These are phyloP conservation scores for Drosophila baimaii DNA, from an alignment of 1,140 invertebrate species.

Conservation along the genomic window DNA sequence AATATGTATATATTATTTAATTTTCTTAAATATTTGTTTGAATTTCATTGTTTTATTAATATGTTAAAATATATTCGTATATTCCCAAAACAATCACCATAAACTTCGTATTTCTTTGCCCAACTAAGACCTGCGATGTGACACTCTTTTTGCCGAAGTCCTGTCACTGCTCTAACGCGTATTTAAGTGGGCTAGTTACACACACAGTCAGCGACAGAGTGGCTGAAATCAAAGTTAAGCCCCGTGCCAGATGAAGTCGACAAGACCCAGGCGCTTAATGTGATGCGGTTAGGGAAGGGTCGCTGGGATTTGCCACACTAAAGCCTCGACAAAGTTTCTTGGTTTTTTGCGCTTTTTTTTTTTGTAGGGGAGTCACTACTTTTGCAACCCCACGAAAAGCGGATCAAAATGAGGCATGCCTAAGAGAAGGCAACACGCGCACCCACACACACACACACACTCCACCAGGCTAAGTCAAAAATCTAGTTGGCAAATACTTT, in stretches of 20 bases:
- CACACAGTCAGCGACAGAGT: conserved; percentile 23
- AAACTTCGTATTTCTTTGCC: not conserved
- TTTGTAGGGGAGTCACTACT: conserved; percentile 26
- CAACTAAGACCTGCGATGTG: conserved; percentile 13
- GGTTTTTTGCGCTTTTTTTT: conserved; percentile 11
- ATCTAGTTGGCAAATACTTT: conserved; percentile 81
- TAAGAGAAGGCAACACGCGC: conserved; percentile 33
- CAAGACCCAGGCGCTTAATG: conserved; percentile 54
- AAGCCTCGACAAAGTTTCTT: conserved; percentile 33
- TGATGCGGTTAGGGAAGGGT: conserved; percentile 57
- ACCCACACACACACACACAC: too few relatives aligned
- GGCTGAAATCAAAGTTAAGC: conserved; percentile 52
- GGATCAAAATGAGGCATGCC: conserved; percentile 44
- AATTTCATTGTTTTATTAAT: not conserved
- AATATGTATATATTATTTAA: not conserved
- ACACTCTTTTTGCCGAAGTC: conserved; percentile 40
- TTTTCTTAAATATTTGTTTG: not conserved
- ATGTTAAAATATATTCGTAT: not conserved
- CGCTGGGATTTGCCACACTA: conserved; percentile 45
- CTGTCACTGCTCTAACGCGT: conserved; percentile 64
- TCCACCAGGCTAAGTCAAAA: conserved; percentile 71
- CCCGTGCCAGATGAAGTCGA: conserved; percentile 49
- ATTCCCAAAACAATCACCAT: not conserved
- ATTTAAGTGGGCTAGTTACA: conserved; percentile 76
- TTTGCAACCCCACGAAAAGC: conserved; percentile 35